These are phyloP conservation scores for Pagrus major DNA, from an alignment of 2,113 vertebrate genomes.

Conservation along the genomic window DNA sequence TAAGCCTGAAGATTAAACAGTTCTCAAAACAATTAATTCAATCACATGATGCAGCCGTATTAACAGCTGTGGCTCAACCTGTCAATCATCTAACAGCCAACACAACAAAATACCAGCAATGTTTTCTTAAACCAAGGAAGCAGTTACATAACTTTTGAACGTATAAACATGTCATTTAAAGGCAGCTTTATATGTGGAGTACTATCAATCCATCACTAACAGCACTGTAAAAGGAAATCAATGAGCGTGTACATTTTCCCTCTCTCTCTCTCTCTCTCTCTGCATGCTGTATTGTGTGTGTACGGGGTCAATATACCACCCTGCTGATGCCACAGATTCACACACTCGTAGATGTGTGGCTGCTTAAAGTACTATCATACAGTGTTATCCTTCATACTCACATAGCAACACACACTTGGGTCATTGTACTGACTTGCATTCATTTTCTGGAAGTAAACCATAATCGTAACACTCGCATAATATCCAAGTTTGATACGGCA, in stretches of 20 bases:
- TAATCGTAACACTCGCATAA: too few relatives aligned
- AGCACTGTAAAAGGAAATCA: conserved; percentile 24
- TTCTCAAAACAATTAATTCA: conserved; percentile 5
- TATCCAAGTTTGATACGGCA: too few relatives aligned
- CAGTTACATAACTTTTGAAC: conserved; percentile 12
- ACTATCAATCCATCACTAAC: conserved; percentile 33
- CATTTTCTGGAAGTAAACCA: neutral
- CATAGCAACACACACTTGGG: neutral
- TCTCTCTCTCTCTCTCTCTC: neutral
- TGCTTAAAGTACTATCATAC: neutral
- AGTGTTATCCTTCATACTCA: neutral
- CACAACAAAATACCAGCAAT: neutral
- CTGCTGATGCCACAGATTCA: neutral
- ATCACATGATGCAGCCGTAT: neutral
- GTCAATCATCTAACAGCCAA: conserved; percentile 5
- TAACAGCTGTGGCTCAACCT: neutral
- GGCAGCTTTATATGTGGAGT: conserved; percentile 11
- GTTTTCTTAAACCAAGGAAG: neutral
- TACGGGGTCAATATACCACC: neutral
- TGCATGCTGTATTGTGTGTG: neutral
- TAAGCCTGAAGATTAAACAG: conserved; percentile 19
- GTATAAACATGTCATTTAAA: neutral
- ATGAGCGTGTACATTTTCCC: neutral
- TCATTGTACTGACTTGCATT: neutral
- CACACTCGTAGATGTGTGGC: neutral